Evolutionary conservation across 2,797 vertebrate species (phyloP).

Genomic region (Phataginus tetradactyla): DNA sequence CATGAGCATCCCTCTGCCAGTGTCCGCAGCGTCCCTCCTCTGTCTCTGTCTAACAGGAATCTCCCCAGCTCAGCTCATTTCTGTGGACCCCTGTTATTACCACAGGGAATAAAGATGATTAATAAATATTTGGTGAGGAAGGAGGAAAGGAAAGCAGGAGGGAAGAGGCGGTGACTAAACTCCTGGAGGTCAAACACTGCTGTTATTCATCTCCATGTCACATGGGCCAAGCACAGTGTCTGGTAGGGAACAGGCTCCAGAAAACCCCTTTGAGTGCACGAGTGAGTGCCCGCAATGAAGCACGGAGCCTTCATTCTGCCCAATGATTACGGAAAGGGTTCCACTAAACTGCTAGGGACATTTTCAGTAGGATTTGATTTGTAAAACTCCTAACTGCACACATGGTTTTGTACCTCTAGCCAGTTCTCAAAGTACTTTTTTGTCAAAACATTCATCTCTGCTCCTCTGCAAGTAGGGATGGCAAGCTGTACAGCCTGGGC

Average conservation of each 20-base stretch:
- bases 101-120: not conserved
- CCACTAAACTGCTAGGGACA: not conserved
- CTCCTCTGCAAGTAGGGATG: not conserved
- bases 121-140: not conserved
- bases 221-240: not conserved
- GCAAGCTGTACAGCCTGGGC: not conserved
- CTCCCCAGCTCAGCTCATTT: not conserved
- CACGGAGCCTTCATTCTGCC: not conserved
- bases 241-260: not conserved
- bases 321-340: not conserved
- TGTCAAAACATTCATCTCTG: not conserved
- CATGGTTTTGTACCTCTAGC: not conserved
- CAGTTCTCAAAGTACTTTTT: not conserved
- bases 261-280: not conserved
- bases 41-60: not conserved
- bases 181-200: not conserved
- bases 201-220: not conserved
- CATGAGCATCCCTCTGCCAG: not conserved
- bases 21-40: not conserved
- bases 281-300: not conserved
- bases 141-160: not conserved
- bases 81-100: not conserved
- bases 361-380: not conserved
- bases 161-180: accelerated
- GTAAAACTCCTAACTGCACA: not conserved